These are phyloP conservation scores for Polymixis flavicincta DNA, from an alignment of 2,888 invertebrate species.

Conservation along the genomic window DNA sequence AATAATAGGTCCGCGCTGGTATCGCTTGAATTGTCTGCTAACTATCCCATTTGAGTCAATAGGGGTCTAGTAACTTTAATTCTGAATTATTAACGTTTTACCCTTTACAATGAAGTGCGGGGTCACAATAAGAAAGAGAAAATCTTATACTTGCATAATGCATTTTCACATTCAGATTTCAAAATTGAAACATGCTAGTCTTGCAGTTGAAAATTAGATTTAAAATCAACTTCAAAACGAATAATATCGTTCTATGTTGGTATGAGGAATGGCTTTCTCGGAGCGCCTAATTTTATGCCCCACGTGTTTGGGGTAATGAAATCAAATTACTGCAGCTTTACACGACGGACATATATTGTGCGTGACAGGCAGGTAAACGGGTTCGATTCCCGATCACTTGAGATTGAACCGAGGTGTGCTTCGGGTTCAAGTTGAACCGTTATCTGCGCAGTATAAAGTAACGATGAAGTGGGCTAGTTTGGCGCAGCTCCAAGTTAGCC, in stretches of 20 bases:
- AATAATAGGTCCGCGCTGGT: not conserved
- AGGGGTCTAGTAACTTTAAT: not conserved
- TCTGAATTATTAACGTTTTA: not conserved
- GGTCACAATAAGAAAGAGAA: not conserved
- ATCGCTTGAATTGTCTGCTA: not conserved
- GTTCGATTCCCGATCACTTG: slow-evolving; percentile 43
- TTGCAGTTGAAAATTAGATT: slow-evolving; percentile 1
- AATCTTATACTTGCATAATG: too few species aligned
- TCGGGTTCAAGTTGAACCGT: slow-evolving; percentile 26
- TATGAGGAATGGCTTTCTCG: slow-evolving; percentile 6
- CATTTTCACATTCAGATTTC: not conserved
- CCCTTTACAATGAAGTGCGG: not conserved
- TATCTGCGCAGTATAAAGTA: slow-evolving; percentile 21
- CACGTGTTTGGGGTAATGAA: slow-evolving; percentile 41
- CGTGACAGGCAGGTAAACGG: slow-evolving; percentile 50
- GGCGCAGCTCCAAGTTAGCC: slow-evolving; percentile 48
- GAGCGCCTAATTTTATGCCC: slow-evolving; percentile 36
- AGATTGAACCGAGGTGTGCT: slow-evolving; percentile 40
- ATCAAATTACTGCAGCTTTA: slow-evolving; percentile 45
- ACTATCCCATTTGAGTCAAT: not conserved
- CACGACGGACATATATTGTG: slow-evolving; percentile 39
- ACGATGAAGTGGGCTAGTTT: slow-evolving; percentile 31
- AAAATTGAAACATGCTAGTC: not conserved
- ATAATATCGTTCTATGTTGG: slow-evolving; percentile 5
- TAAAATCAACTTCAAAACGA: not conserved